Percentiles rank a stretch among this genome's conserved stretches.
These are phyloP conservation scores for Oligia strigilis DNA, from an alignment of 2,888 invertebrate genomes.

Conservation along the genomic window DNA sequence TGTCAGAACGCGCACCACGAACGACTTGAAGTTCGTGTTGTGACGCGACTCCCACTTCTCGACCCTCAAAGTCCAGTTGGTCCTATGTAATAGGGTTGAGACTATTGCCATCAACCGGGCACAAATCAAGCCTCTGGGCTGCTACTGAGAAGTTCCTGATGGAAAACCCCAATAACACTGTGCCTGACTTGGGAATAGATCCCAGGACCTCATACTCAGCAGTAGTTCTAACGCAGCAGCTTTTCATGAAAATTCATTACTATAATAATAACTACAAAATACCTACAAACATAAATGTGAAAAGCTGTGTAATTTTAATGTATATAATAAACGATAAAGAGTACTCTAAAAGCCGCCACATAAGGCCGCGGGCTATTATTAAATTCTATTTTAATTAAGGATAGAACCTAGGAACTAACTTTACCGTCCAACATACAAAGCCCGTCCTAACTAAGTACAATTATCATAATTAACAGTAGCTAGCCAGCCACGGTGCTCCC, in stretches of 20 bases:
- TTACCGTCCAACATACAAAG: neutral
- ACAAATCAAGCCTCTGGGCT: too few species aligned
- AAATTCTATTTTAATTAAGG: conserved; percentile 3
- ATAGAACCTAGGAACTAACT: neutral
- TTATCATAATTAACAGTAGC: conserved; percentile 52
- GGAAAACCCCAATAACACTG: too few species aligned
- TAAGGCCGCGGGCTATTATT: neutral
- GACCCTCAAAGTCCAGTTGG: too few species aligned
- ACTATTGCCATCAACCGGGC: neutral
- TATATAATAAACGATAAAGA: neutral
- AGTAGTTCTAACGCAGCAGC: neutral
- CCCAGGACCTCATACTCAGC: neutral
- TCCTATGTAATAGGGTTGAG: neutral
- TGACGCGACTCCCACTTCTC: too few species aligned
- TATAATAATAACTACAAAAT: neutral
- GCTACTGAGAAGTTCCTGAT: neutral
- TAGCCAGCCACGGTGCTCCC: conserved; percentile 23
- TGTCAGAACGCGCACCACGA: too few species aligned
- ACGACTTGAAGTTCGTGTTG: too few species aligned
- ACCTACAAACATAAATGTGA: neutral
- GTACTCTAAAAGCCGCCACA: neutral
- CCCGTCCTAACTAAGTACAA: conserved; percentile 29
- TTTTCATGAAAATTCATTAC: neutral
- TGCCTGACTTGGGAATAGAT: neutral
- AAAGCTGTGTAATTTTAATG: neutral